Conservation (phyloP, 2,888 invertebrate genomes). For the Lithophane leautieri region DNA sequence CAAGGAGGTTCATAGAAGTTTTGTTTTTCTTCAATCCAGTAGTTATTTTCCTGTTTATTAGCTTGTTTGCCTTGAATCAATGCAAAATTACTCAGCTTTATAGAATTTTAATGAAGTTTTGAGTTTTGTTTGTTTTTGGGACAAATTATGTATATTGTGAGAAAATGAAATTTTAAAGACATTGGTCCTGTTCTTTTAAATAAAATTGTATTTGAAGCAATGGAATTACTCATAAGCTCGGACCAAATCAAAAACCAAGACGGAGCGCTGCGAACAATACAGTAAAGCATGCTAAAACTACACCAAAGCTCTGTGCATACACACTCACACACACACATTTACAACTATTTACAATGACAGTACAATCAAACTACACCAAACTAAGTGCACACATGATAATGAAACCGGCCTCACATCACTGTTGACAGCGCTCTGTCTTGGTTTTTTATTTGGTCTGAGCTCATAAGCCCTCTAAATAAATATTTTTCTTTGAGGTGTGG, state of each 20-base stretch:
- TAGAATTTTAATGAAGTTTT: neutral
- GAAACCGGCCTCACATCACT: no score
- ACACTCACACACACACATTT: no score
- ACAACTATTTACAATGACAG: no score
- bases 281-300: no score
- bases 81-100: neutral
- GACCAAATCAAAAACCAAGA: no score
- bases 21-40: neutral
- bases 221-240: neutral
- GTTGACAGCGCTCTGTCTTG: no score
- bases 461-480: neutral
- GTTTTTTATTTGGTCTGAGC: no score
- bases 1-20: neutral
- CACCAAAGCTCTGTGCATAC: no score
- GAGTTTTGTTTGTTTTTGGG: neutral
- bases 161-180: neutral
- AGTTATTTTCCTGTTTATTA: conserved; percentile 6
- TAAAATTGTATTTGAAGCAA: neutral
- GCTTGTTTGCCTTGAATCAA: conserved; percentile 27
- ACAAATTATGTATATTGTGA: neutral
- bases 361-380: no score
- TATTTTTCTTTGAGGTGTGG: conserved; percentile 17
- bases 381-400: no score
- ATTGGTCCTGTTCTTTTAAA: neutral
- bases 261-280: no score